Percentiles rank a stretch among this genome's conserved stretches.
These are phyloP conservation scores for Erinaceus europaeus DNA, from an alignment of 2,113 vertebrate genomes.

Conservation along the genomic window DNA sequence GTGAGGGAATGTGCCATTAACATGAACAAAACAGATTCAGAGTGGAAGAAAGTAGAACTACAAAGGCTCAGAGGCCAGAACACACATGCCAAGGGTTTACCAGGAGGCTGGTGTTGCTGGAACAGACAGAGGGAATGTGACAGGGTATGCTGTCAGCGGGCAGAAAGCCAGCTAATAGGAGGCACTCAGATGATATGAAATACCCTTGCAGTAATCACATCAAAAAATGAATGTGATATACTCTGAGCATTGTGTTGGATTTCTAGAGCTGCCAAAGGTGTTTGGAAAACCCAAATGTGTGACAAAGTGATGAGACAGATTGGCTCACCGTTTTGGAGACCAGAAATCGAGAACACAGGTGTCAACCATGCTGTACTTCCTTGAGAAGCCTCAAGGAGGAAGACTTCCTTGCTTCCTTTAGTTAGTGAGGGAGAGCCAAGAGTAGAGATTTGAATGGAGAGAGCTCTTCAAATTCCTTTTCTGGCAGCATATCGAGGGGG, in stretches of 20 bases:
- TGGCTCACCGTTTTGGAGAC: background rate
- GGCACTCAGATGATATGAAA: background rate
- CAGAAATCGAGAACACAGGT: background rate
- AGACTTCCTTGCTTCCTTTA: background rate
- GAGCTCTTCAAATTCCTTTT: too few species aligned
- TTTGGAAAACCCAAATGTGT: background rate
- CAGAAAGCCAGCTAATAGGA: rapidly evolving
- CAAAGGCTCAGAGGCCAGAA: too few species aligned
- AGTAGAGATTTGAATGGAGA: too few species aligned
- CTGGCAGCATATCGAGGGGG: too few species aligned
- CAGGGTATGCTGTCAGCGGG: background rate
- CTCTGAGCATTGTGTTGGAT: background rate
- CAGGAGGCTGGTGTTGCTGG: background rate
- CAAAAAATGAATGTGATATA: background rate
- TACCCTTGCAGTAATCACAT: background rate
- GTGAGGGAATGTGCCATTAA: too few species aligned
- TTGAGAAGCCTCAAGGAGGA: background rate
- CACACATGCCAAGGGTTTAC: rapidly evolving
- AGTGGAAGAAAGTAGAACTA: background rate
- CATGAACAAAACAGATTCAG: background rate
- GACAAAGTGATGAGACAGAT: background rate
- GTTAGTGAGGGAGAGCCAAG: background rate
- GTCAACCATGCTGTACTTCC: too few species aligned
- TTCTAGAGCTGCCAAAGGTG: background rate
- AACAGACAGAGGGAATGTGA: background rate